Conservation (phyloP, 2,888 invertebrate genomes). For the Ectemnius continuus region DNA sequence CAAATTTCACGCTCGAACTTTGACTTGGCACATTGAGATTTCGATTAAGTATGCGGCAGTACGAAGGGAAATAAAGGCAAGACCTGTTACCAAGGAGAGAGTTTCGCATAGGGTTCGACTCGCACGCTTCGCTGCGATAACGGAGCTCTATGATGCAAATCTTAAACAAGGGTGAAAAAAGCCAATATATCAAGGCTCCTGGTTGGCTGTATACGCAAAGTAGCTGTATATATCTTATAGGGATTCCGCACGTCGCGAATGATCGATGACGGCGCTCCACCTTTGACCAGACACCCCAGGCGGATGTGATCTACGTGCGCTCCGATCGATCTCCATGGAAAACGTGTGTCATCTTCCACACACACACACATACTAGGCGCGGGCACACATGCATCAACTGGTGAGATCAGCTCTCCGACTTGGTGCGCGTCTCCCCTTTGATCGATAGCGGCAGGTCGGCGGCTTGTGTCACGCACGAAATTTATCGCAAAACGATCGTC, state of each 20-base stretch:
- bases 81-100: background rate
- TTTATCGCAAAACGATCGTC: too few species aligned
- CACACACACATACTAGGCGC: too few species aligned
- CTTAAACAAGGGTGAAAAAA: slow-evolving; percentile 27
- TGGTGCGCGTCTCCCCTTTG: too few species aligned
- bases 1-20: too few species aligned
- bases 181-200: slow-evolving; percentile 35
- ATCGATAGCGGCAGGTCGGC: too few species aligned
- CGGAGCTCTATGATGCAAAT: slow-evolving; percentile 27
- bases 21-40: background rate
- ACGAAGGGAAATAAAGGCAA: background rate
- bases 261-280: slow-evolving; percentile 42
- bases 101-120: background rate
- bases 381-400: too few species aligned
- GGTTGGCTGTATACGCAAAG: slow-evolving; percentile 21
- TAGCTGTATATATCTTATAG: slow-evolving; percentile 39
- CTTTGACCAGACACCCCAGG: background rate
- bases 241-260: slow-evolving; percentile 37
- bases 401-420: too few species aligned
- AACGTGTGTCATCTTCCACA: too few species aligned
- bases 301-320: too few species aligned
- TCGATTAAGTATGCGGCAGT: background rate
- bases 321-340: too few species aligned
- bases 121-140: slow-evolving; percentile 9
- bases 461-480: too few species aligned